Percentiles rank a stretch among this genome's conserved stretches.
Conservation (phyloP, 2,888 invertebrate genomes). For the Troilus luridus region DNA sequence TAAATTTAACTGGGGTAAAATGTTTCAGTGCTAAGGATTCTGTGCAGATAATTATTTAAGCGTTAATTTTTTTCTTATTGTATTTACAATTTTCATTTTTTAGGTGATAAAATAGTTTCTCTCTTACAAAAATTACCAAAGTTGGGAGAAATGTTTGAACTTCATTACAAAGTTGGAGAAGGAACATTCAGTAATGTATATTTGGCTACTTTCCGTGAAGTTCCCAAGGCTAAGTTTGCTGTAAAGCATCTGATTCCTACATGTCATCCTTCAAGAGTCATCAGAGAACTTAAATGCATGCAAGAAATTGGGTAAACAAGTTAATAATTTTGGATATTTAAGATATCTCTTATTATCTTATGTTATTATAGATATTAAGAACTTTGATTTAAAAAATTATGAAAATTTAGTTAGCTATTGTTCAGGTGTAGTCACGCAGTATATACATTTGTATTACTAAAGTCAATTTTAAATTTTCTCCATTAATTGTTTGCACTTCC, state of each 20-base stretch:
- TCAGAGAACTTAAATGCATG: conserved; percentile 85
- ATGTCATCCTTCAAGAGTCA: conserved; percentile 85
- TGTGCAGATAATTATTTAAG: background rate
- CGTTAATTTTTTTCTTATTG: background rate
- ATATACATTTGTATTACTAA: too few species aligned
- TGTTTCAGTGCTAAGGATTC: too few species aligned
- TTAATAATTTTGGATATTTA: background rate
- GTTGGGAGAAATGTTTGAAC: conserved; percentile 76
- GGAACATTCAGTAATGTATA: conserved; percentile 92
- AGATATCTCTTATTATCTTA: too few species aligned
- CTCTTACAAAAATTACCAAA: conserved; percentile 74
- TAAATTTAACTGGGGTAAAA: too few species aligned
- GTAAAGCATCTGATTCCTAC: conserved; percentile 91
- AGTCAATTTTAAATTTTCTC: too few species aligned
- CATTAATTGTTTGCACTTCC: too few species aligned
- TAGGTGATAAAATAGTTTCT: conserved; percentile 68
- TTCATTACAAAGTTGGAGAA: conserved; percentile 82
- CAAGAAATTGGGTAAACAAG: conserved; percentile 79
- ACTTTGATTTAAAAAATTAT: too few species aligned
- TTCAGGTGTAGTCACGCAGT: too few species aligned
- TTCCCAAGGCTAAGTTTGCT: conserved; percentile 76
- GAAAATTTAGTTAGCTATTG: too few species aligned
- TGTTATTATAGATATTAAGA: too few species aligned
- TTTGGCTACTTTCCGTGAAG: conserved; percentile 75
- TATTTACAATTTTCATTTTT: background rate